phyloP scores from a whole-genome alignment of 2,113 vertebrate species.

The Rhodinocichla rosea region DNA sequence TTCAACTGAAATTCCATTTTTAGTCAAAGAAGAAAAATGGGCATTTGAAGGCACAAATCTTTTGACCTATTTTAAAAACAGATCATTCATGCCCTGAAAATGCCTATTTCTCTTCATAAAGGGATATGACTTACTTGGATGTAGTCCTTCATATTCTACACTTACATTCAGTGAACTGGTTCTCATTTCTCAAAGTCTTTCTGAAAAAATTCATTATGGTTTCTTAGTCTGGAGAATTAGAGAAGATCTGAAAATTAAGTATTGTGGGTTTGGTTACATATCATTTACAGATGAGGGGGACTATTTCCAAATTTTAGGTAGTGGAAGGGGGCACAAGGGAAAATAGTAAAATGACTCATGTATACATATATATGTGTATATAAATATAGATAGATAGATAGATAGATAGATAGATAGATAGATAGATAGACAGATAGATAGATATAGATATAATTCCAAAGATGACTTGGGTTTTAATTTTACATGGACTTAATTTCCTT shows the following conservation, averaged over 20 bases:
- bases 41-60: background rate
- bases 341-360: background rate
- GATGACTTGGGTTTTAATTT: background rate
- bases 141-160: background rate
- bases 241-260: background rate
- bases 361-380: background rate
- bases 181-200: background rate
- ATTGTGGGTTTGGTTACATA: background rate
- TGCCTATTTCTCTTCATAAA: background rate
- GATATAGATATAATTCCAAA: background rate
- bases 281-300: background rate
- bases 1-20: background rate
- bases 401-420: too few species aligned
- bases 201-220: background rate
- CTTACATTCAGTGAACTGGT: background rate
- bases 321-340: rapidly evolving
- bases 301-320: background rate
- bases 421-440: too few species aligned
- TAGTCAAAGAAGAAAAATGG: background rate
- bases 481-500: background rate
- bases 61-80: background rate
- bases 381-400: too few species aligned
- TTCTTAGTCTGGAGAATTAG: background rate
- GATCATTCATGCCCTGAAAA: background rate
- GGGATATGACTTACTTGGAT: background rate